Evolutionary conservation across 2,797 vertebrate species (phyloP), one percentile per base, ranked within the genome.

Genomic region (Acanthornis magna): DNA sequence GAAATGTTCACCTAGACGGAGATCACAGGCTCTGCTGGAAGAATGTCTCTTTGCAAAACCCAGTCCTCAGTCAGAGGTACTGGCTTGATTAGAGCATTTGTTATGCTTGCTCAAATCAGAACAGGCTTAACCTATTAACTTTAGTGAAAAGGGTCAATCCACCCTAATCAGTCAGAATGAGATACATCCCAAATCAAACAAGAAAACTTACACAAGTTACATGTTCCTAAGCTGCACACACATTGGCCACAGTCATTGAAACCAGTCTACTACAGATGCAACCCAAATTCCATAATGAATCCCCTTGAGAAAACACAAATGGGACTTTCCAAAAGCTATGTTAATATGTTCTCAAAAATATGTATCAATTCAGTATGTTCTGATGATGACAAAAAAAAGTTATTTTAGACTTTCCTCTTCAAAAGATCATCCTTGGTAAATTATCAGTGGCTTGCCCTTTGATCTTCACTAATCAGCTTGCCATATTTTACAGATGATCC

Each of bases 181-280:
- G 57, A 65, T 29, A 58, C 18, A 27, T 25, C 22, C 42, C 53
- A 47, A 74, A 81, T 26, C 38, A 83, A 83, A 53, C 18, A 87
- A 43, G 16, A 80, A 94, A 61, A 74, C 50, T 36, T 32, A 75
- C 30, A 32, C 12, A 62, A 90, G 21, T 68, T 78, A 43, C 10
- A 8, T 2, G 16, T 57, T 51, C 70, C 55, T 29, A 60, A 78
- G 22, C 17, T 0, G 0, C 32, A 45, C 13, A 36, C 11, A 29
- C 45, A 89, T 87, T 51, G 57, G 23, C 20, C 38, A 30, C 8
- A 43, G 55, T 43, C 57, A 73, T 42, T 73, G 53, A 85, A 76
- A 78, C 5, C 11, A 73, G 21, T 22, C 26, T 61, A 23, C 12
- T 38, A 47, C 36, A 61, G 42, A 53, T 50, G 7, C 9, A 74